Evolutionary conservation across 2,797 vertebrate species (phyloP), one percentile per base, ranked within the genome.

Genomic region (Chelon auratus): DNA sequence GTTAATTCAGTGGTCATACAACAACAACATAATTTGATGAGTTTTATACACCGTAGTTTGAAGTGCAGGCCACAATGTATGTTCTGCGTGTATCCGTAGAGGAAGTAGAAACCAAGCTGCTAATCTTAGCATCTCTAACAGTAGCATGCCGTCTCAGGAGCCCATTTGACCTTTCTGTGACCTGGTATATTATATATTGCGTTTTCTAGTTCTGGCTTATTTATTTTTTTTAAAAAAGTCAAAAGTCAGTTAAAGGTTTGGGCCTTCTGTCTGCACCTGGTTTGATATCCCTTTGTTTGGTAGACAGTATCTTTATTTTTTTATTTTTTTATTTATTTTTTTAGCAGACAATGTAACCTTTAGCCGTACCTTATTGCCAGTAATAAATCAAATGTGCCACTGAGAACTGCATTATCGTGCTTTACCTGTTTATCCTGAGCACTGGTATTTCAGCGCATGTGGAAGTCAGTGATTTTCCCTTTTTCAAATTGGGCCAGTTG

Each of bases 71-170:
- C 1, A 33, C 30, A 8, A 33, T 33, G 2, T 33, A 6, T 33
- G 30, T 33, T 33, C 30, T 26, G 24, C 3, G 24, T 26, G 24
- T 0, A 26, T 26, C 5, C 30, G 30, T 33, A 33, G 30, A 33
- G 30, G 30, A 33, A 33, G 30, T 33, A 33, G 30, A 33, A 33
- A 33, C 30, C 30, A 33, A 33, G 20, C 68, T 42, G 82, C 61
- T 85, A 78, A 85, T 85, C 20, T 58, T 17, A 53, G 51, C 0
- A 51, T 64, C 10, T 68, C 70, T 77, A 64, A 74, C 36, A 3
- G 75, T 37, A 77, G 69, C 73, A 70, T 47, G 53, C 82, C 75
- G 33, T 72, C 81, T 82, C 36, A 55, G 60, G 61, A 61, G 48
- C 51, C 58, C 56, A 50, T 83, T 73, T 64, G 58, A n/a, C 73